A percentile compares a stretch with the other conserved stretches of the same genome.
Conservation (phyloP, 2,888 invertebrate genomes). For the Callyntrura sp. region DNA sequence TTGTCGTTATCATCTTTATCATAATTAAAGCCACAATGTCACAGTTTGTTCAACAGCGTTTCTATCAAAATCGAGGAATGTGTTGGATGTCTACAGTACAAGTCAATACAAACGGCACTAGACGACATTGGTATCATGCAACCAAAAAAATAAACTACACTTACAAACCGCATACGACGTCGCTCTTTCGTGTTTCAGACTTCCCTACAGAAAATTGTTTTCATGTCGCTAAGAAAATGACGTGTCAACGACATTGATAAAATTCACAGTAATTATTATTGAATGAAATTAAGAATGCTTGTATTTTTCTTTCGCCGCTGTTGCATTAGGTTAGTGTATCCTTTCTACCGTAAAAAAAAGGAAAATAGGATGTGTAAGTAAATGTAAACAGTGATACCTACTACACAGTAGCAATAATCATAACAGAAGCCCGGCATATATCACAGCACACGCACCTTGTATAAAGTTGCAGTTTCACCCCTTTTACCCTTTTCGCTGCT, state of each 20-base stretch:
- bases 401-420: not conserved
- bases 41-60: not conserved
- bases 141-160: conserved; percentile 1
- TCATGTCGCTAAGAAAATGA: not conserved
- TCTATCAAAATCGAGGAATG: not conserved
- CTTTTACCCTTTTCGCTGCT: not conserved
- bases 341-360: not conserved
- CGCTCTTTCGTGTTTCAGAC: too few relatives aligned
- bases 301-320: not conserved
- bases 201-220: conserved; percentile 3
- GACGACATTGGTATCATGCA: not conserved
- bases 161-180: not conserved
- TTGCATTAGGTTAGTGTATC: not conserved
- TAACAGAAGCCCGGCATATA: not conserved
- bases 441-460: not conserved
- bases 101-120: not conserved
- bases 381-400: not conserved
- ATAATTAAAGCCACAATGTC: not conserved
- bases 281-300: conserved; percentile 13
- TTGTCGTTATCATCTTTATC: not conserved
- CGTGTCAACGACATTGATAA: not conserved
- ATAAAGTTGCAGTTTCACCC: not conserved
- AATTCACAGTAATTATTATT: conserved; percentile 28
- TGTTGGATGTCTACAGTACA: not conserved
- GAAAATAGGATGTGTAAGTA: not conserved